phyloP scores from a whole-genome alignment of 2,113 vertebrate genomes.

The Lepus americanus region DNA sequence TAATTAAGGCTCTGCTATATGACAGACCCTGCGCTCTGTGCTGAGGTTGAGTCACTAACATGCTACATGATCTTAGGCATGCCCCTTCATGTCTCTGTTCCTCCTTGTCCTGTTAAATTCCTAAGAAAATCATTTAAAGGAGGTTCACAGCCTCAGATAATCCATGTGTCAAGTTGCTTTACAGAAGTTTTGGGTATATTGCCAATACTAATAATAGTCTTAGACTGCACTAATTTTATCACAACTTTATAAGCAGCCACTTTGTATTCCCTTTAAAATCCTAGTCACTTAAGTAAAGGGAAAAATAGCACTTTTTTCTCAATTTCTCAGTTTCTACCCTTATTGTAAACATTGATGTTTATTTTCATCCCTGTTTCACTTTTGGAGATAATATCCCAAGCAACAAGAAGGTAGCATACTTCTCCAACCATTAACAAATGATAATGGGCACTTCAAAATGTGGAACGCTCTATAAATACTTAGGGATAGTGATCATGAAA shows the following conservation, averaged over 20 bases:
- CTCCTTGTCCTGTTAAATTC: not conserved
- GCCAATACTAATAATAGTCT: not conserved
- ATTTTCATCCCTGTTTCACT: not conserved
- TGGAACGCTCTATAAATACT: not conserved
- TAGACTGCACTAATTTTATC: not conserved
- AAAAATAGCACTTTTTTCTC: not conserved
- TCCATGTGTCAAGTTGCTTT: not conserved
- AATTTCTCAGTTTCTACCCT: conserved; percentile 13
- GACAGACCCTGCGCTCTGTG: not conserved
- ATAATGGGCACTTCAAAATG: not conserved
- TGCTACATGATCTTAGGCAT: not conserved
- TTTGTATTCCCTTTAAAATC: not conserved
- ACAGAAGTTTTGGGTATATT: not conserved
- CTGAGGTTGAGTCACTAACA: not conserved
- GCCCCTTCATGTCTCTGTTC: not conserved
- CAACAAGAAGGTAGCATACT: not conserved
- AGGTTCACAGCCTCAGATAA: not conserved
- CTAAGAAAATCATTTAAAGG: not conserved
- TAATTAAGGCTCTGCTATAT: not conserved
- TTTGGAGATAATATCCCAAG: not conserved
- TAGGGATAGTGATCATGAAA: not conserved
- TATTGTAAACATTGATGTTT: not conserved
- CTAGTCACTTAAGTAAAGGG: not conserved
- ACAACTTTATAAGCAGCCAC: not conserved
- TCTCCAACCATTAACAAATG: not conserved